A percentile compares a stretch with the other conserved stretches of the same genome.
phyloP scores from a whole-genome alignment of 1,140 invertebrate species.

The Melanaphis sacchari region DNA sequence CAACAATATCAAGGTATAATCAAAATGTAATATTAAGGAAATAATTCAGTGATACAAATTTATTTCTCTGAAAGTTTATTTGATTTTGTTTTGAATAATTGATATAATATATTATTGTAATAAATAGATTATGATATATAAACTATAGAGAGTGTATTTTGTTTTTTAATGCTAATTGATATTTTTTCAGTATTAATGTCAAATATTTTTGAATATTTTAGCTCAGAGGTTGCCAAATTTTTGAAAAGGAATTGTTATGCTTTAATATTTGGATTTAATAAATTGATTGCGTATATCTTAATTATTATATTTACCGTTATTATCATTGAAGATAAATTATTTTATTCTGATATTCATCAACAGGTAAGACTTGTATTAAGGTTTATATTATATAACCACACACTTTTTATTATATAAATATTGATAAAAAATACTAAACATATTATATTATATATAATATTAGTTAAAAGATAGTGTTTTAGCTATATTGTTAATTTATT shows the following conservation, averaged over 20 bases:
- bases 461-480: too few species aligned
- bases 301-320: background rate
- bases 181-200: too few species aligned
- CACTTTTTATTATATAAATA: background rate
- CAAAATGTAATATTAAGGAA: background rate
- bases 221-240: constrained; percentile 66
- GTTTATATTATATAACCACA: background rate
- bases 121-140: too few species aligned
- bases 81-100: background rate
- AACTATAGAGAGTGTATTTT: too few species aligned
- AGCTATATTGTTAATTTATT: too few species aligned
- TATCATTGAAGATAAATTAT: constrained; percentile 30
- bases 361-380: constrained; percentile 19
- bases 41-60: background rate
- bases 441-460: too few species aligned
- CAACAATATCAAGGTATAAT: constrained; percentile 44
- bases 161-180: too few species aligned
- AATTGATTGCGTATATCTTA: constrained; percentile 66
- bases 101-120: too few species aligned
- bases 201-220: constrained; percentile 60
- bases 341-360: constrained; percentile 18
- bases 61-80: background rate
- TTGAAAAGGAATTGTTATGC: constrained; percentile 65
- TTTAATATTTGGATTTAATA: constrained; percentile 68
- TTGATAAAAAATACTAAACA: too few species aligned